Evolutionary conservation across 2,797 vertebrate genomes (phyloP).

Genomic region (Phrynocephalus vlangalii): DNA sequence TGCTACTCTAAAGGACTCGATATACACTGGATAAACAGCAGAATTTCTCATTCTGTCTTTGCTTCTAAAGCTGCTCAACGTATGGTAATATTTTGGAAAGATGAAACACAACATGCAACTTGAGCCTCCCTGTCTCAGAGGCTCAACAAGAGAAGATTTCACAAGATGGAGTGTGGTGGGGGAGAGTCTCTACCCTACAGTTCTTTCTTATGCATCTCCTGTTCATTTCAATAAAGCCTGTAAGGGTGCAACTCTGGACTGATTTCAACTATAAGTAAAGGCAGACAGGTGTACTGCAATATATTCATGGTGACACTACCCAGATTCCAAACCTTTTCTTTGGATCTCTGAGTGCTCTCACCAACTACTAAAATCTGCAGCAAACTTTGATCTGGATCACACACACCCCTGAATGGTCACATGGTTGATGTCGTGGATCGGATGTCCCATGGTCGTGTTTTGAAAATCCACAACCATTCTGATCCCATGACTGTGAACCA

Average conservation of each 20-base stretch:
- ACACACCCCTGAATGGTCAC: too few species aligned
- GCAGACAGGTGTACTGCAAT: conserved; percentile 36
- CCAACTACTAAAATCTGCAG: too few species aligned
- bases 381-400: too few species aligned
- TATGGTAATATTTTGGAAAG: background rate
- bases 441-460: too few species aligned
- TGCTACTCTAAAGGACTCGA: background rate
- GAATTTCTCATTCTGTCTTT: background rate
- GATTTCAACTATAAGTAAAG: conserved; percentile 53
- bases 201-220: background rate
- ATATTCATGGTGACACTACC: conserved; percentile 36
- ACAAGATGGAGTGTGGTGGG: background rate
- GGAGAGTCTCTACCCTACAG: background rate
- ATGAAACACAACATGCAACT: too few species aligned
- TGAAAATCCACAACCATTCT: too few species aligned
- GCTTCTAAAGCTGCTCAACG: background rate
- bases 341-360: conserved; percentile 16
- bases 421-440: too few species aligned
- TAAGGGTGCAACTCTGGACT: background rate
- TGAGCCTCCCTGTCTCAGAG: too few species aligned
- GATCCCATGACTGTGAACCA: too few species aligned
- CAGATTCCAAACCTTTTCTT: conserved; percentile 33
- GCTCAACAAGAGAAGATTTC: too few species aligned
- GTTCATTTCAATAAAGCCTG: background rate
- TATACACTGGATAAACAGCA: background rate